Percentiles rank a stretch among this genome's conserved stretches.
phyloP scores from a whole-genome alignment of 2,797 vertebrate species.

The Anguilla anguilla region DNA sequence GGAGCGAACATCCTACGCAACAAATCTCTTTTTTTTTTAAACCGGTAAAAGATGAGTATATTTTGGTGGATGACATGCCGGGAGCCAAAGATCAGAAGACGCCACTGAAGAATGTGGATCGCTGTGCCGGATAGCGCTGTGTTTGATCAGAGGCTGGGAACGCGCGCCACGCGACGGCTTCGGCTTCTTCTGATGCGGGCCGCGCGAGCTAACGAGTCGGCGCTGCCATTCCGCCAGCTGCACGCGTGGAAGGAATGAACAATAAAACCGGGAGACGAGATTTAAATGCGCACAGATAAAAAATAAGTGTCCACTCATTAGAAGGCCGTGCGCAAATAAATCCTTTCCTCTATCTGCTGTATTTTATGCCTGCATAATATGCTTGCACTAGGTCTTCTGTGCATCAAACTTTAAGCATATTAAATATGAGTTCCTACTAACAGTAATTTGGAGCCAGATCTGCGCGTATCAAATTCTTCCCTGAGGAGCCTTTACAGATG shows the following conservation, averaged over 20 bases:
- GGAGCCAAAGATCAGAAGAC: slow-evolving; percentile 31
- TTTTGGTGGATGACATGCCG: slow-evolving; percentile 4
- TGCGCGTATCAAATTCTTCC: too few relatives aligned
- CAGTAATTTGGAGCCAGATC: too few relatives aligned
- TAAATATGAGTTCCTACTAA: too few relatives aligned
- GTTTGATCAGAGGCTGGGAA: slow-evolving; percentile 29
- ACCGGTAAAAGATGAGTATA: slow-evolving; percentile 15
- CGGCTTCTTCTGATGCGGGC: not conserved
- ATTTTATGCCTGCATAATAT: not conserved
- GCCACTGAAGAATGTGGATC: slow-evolving; percentile 14
- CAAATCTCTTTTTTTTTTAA: slow-evolving; percentile 24
- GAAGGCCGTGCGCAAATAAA: not conserved
- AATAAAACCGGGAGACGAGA: not conserved
- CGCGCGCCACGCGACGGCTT: not conserved
- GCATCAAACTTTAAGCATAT: too few relatives aligned
- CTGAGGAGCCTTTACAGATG: too few relatives aligned
- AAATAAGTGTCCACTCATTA: not conserved
- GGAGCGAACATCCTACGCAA: slow-evolving; percentile 15
- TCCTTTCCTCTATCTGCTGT: not conserved
- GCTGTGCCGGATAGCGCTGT: not conserved
- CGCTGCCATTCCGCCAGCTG: not conserved
- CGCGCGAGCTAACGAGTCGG: slow-evolving; percentile 20
- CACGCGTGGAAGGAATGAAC: not conserved
- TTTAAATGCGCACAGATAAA: not conserved
- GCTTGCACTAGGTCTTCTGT: not conserved